Base-by-base conservation (phyloP, 2,797 vertebrate genomes). In the Lithobates sylvaticus region DNA sequence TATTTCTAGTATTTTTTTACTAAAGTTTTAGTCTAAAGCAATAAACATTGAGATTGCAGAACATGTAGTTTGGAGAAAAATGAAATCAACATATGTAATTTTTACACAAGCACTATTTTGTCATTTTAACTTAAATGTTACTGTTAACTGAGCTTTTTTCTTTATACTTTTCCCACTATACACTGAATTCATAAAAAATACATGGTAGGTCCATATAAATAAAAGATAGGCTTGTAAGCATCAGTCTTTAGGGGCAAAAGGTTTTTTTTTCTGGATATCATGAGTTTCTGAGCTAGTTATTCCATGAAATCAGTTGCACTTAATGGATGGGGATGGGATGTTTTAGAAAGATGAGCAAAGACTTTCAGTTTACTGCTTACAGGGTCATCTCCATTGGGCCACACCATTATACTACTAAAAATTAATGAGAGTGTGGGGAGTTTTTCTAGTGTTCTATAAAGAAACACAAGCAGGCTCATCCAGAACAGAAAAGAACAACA, bases 141-240 rank as follows among this genome's bases (percentile, higher is more conserved):
- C 18, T 58, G 50, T 58, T 58, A 58, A 58, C 18, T 16, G 18
- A 5, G 5, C 54, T 23, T 18, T 18, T 54, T 16, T 21, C 0
- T 54, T 54, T 54, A 21, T 16, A 54, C 16, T 21, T 27, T 67
- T 67, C 16, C 18, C 4, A 64, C 18, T 77, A 23, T n/a, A 8
- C 3, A 77, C 58, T n/a, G 9, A 64, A 77, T 64, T 64, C 27
- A 76, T 76, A 27, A 29, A 61, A 54, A 61, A 77, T 64, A 64
- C 36, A 36, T 29, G 21, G 4, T 2, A 68, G 16, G 10, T 13
- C 23, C 27, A n/a, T 12, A 71, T 81, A 21, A 72, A 71, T 81
- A 81, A 81, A 81, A 34, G 12, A 71, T 47, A 15, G 13, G 10
- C 36, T 36, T 32, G 26, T 58, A 39, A 71, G 36, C 78, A 36